Evolutionary conservation across 2,888 invertebrate species (phyloP).

Genomic region (Physocephala rufipes): DNA sequence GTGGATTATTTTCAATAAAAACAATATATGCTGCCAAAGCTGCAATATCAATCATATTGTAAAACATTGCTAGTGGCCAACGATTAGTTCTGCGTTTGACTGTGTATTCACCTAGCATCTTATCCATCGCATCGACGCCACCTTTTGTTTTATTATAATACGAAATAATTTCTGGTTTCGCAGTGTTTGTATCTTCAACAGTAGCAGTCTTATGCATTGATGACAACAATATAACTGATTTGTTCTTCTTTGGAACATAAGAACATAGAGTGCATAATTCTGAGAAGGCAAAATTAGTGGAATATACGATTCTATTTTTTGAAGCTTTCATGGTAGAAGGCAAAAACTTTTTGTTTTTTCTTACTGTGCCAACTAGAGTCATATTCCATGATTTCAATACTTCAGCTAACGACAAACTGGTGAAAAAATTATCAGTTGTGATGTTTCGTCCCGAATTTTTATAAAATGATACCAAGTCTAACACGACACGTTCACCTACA

Average conservation of each 20-base stretch:
- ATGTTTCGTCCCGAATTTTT: conserved; percentile 21
- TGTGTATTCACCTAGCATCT: too few species aligned
- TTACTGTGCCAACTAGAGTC: too few species aligned
- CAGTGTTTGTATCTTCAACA: background rate
- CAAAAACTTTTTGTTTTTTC: too few species aligned
- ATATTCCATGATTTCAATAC: too few species aligned
- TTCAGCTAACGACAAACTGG: too few species aligned
- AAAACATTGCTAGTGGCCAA: too few species aligned
- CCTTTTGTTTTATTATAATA: too few species aligned
- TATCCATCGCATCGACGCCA: too few species aligned
- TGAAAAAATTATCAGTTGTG: conserved; percentile 25
- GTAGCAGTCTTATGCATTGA: conserved; percentile 7
- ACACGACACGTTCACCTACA: conserved; percentile 24
- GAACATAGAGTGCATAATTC: conserved; percentile 17
- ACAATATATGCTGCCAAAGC: too few species aligned
- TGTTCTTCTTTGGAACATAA: conserved; percentile 21
- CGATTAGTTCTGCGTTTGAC: too few species aligned
- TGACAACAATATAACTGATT: conserved; percentile 19
- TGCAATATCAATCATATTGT: too few species aligned
- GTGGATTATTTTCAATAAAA: too few species aligned
- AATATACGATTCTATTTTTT: conserved; percentile 15
- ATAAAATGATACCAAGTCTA: conserved; percentile 19
- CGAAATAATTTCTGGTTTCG: conserved; percentile 22
- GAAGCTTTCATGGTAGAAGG: conserved; percentile 16
- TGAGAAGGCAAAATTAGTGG: conserved; percentile 22